phyloP scores from a whole-genome alignment of 2,797 vertebrate genomes.

The Clangula hyemalis region DNA sequence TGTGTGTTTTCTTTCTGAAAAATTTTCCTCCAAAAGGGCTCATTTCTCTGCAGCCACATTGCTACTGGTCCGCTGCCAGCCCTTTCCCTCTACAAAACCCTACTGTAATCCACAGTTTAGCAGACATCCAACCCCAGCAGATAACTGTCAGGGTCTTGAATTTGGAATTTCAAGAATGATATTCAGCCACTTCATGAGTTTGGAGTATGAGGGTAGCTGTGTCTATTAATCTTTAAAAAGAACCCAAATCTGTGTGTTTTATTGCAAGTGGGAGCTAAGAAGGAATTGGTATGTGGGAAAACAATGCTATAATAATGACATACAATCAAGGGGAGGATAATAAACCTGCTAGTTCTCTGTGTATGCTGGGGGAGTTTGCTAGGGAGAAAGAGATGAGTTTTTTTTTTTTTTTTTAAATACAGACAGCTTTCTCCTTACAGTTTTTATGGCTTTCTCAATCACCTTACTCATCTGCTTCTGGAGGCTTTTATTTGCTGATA shows the following conservation, averaged over 20 bases:
- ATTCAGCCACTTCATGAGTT: slow-evolving; percentile 28
- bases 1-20: not conserved
- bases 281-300: slow-evolving; percentile 58
- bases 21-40: not conserved
- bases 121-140: not conserved
- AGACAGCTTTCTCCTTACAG: slow-evolving; percentile 34
- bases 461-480: slow-evolving; percentile 57
- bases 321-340: slow-evolving; percentile 61
- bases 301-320: slow-evolving; percentile 67
- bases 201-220: not conserved
- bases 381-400: slow-evolving; percentile 39
- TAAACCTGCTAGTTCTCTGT: slow-evolving; percentile 62
- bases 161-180: not conserved
- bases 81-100: not conserved
- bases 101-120: not conserved
- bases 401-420: slow-evolving; percentile 70
- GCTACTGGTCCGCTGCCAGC: not conserved
- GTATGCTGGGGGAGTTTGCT: slow-evolving; percentile 64
- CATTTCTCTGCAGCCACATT: not conserved
- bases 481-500: slow-evolving; percentile 73
- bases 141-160: not conserved
- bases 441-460: slow-evolving; percentile 74
- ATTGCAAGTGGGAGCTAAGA: slow-evolving; percentile 49
- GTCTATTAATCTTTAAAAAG: slow-evolving; percentile 65
- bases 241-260: slow-evolving; percentile 45